phyloP scores from a whole-genome alignment of 2,888 invertebrate genomes.

The Pogonocherus hispidulus region DNA sequence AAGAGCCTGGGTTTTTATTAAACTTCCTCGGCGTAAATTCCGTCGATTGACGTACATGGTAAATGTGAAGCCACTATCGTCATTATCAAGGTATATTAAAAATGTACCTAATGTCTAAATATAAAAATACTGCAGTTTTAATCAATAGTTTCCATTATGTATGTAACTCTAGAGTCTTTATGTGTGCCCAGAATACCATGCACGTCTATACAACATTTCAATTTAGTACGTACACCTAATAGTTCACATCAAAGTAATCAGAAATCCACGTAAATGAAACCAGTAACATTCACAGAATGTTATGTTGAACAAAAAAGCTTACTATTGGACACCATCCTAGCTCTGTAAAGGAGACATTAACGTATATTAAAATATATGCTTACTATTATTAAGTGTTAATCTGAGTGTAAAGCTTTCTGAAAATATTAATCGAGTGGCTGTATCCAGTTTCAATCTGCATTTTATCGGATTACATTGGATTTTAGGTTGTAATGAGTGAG shows the following conservation, averaged over 20 bases:
- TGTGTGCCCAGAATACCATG: background rate
- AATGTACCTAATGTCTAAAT: background rate
- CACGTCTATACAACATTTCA: background rate
- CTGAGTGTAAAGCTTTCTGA: too few species aligned
- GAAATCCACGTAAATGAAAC: background rate
- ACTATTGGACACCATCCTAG: background rate
- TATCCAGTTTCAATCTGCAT: too few species aligned
- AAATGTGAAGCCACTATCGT: too few species aligned
- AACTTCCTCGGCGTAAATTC: too few species aligned
- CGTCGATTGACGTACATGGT: too few species aligned
- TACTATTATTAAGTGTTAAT: too few species aligned
- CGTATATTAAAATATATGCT: background rate
- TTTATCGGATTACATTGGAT: too few species aligned
- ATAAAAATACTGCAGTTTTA: background rate
- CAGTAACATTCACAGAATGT: background rate
- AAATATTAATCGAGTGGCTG: too few species aligned
- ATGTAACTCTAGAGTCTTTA: background rate
- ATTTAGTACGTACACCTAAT: background rate
- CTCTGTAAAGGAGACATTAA: background rate
- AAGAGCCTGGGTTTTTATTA: too few species aligned
- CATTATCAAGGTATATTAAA: too few species aligned
- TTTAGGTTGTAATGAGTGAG: too few species aligned
- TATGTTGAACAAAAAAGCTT: background rate
- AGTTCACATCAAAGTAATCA: slow-evolving; percentile 2
- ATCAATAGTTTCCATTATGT: background rate